Conservation (phyloP, 2,888 invertebrate species). For the Brassicogethes aeneus region DNA sequence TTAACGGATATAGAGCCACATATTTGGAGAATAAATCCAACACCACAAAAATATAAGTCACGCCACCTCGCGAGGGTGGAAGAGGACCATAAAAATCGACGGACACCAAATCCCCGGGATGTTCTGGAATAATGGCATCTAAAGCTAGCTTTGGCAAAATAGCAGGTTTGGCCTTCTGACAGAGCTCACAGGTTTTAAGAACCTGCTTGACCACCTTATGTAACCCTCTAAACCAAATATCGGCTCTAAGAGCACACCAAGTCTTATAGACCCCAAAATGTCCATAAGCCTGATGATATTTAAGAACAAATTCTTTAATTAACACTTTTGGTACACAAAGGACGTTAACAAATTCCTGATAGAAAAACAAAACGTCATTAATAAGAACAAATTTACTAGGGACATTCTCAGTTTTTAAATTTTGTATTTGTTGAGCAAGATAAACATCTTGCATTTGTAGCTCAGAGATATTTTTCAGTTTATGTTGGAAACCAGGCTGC, state of each 20-base stretch:
- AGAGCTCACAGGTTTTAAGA: neutral
- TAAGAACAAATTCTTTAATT: too few relatives aligned
- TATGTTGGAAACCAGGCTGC: too few relatives aligned
- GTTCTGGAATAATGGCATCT: neutral
- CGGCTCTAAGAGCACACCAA: neutral
- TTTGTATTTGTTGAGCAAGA: too few relatives aligned
- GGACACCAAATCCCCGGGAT: neutral
- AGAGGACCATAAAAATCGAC: neutral
- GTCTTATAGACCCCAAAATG: neutral
- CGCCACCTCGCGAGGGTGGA: neutral
- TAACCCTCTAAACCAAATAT: neutral
- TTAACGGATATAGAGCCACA: neutral
- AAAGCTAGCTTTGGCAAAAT: neutral
- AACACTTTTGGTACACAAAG: too few relatives aligned
- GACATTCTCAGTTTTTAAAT: too few relatives aligned
- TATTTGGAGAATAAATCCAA: neutral
- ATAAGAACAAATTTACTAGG: too few relatives aligned
- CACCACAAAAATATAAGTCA: neutral
- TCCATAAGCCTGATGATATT: too few relatives aligned
- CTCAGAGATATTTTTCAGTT: too few relatives aligned
- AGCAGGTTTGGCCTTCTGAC: neutral
- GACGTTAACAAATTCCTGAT: too few relatives aligned
- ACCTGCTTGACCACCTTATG: neutral
- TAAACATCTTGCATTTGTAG: too few relatives aligned
- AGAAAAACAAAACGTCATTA: too few relatives aligned